These are phyloP conservation scores for Cydia fagiglandana DNA, from an alignment of 1,140 invertebrate genomes.

Conservation along the genomic window DNA sequence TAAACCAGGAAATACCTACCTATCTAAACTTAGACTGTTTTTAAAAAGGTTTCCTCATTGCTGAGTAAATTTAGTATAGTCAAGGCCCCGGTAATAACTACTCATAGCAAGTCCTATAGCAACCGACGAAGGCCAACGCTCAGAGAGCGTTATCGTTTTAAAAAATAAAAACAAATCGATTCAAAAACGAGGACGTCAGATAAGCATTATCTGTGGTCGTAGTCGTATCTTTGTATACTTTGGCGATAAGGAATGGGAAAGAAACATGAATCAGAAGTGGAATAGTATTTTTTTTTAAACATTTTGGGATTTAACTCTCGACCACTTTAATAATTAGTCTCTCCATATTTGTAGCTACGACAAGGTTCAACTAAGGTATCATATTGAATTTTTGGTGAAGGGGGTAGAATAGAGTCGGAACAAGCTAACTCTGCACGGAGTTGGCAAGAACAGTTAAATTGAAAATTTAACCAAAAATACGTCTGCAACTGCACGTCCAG, in stretches of 20 bases:
- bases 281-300: background rate
- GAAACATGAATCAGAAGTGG: conserved; percentile 26
- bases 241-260: conserved; percentile 27
- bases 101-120: background rate
- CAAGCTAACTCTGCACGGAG: too few species aligned
- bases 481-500: too few species aligned
- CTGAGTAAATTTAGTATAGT: conserved; percentile 12
- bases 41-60: conserved; percentile 27
- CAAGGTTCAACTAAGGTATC: too few species aligned
- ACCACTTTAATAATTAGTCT: background rate
- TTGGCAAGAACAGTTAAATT: too few species aligned
- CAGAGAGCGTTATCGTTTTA: conserved; percentile 15
- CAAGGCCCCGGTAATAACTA: conserved; percentile 29
- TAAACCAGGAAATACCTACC: conserved; percentile 9
- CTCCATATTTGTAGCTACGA: background rate
- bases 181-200: conserved; percentile 28
- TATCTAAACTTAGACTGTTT: background rate
- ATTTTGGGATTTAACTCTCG: background rate
- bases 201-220: conserved; percentile 29
- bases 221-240: conserved; percentile 29
- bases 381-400: background rate
- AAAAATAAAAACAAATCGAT: conserved; percentile 31
- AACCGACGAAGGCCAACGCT: conserved; percentile 18
- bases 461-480: too few species aligned
- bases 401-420: background rate